Evolutionary conservation across 1,140 invertebrate genomes (phyloP).

Genomic region (Nomia melanderi): DNA sequence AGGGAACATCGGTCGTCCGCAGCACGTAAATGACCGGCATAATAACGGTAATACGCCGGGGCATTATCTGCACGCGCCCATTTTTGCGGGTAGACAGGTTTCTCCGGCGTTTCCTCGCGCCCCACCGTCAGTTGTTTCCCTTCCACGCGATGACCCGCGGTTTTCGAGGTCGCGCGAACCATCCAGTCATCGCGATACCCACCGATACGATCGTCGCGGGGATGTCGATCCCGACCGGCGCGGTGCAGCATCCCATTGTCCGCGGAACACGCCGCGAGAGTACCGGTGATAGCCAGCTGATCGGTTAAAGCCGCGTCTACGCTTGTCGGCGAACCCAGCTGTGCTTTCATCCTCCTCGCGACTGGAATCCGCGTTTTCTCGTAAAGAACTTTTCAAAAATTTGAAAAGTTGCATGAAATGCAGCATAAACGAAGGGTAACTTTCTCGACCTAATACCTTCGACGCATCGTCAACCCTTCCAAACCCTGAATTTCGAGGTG

Average conservation of each 20-base stretch:
- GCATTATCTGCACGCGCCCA: conserved; percentile 77
- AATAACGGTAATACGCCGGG: conserved; percentile 76
- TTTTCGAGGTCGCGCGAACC: conserved; percentile 7
- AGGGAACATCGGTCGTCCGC: conserved; percentile 60
- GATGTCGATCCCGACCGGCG: background rate
- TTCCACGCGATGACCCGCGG: conserved; percentile 63
- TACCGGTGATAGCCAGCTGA: background rate
- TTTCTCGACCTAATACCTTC: too few species aligned
- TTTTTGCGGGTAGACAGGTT: conserved; percentile 68
- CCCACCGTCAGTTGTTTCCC: conserved; percentile 11
- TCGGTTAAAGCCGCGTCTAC: background rate
- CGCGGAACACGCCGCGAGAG: background rate
- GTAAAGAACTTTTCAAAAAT: too few species aligned
- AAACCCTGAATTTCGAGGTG: too few species aligned
- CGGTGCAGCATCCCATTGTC: too few species aligned
- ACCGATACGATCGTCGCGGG: conserved; percentile 3
- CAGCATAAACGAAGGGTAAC: too few species aligned
- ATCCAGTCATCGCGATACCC: conserved; percentile 4
- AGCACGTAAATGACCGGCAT: conserved; percentile 73
- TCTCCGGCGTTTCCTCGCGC: conserved; percentile 41
- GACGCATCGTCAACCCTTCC: too few species aligned
- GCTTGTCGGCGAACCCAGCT: background rate
- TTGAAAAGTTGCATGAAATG: too few species aligned
- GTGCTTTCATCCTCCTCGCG: too few species aligned
- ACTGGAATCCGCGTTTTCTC: too few species aligned